Conservation (phyloP, 2,113 vertebrate species). For the Nibea albiflora region DNA sequence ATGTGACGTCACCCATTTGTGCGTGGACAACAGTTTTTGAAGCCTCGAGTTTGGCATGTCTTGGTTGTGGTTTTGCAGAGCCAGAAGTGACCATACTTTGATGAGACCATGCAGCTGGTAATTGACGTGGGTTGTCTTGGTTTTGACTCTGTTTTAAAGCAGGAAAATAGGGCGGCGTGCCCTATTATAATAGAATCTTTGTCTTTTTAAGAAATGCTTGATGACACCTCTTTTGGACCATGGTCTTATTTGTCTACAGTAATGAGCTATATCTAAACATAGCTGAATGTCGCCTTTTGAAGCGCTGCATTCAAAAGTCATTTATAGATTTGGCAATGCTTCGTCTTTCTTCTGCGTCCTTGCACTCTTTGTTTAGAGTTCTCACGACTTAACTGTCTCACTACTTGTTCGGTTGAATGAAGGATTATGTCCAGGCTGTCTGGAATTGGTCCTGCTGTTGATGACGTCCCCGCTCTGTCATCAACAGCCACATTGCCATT, state of each 20-base stretch:
- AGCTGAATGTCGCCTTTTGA: not conserved
- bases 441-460: not conserved
- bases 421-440: not conserved
- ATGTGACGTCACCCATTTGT: too few relatives aligned
- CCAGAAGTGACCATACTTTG: too few relatives aligned
- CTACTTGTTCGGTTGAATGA: not conserved
- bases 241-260: not conserved
- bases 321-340: not conserved
- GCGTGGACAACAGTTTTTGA: too few relatives aligned
- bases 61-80: too few relatives aligned
- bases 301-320: not conserved
- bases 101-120: too few relatives aligned
- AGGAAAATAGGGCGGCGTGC: too few relatives aligned
- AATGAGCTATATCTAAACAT: not conserved
- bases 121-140: too few relatives aligned
- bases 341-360: not conserved
- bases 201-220: not conserved
- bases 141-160: too few relatives aligned
- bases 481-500: conserved; percentile 11
- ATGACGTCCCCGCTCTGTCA: conserved; percentile 13
- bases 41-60: too few relatives aligned
- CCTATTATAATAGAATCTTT: too few relatives aligned
- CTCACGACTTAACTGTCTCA: not conserved
- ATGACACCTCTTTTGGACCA: not conserved
- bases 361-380: not conserved